Evolutionary conservation across 1,140 invertebrate genomes (phyloP), one percentile per base, ranked within the genome.

Genomic region (Mactra quadrangularis): DNA sequence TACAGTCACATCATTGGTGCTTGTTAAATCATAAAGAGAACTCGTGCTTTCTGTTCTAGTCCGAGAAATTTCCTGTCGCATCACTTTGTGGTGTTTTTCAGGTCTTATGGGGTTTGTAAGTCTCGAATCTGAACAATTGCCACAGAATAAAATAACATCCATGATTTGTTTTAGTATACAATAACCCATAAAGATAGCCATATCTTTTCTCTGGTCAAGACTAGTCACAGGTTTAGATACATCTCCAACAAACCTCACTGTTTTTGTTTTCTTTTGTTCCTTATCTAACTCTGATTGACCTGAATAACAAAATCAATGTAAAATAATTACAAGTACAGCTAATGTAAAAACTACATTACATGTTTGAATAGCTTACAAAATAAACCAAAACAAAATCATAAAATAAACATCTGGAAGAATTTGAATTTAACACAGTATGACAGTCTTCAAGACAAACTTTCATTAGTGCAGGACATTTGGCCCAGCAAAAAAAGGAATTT

Each of bases 131-230:
- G 83, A 55, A 81, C 88, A 85, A 45, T 91, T 85, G 25, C 82
- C 85, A 86, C 89, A 90, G 76, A 89, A 91, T 41, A 85, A 79
- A 27, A 92, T 84, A 11, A 87, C 85, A 66, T 92, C 90, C 90
- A 92, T 91, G 22, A 91, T 82, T 74, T 87, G 87, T 75, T 89
- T 92, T n/a, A 92, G 71, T 38, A 87, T 88, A 89, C 90, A 92
- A 76, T 87, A 92, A 31, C 91, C 89, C 31, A 83, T 86, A 79
- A 86, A 92, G 31, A 91, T 89, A 35, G 89, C 78, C 35, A 91
- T 88, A 75, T 92, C 92, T 53, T 87, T 87, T 35, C 87, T 83
- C 71, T 91, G 88, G 60, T 92, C 90, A 13, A 87, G 78, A 71
- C 87, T 89, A 72, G 90, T 83, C 25, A 33, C 27, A 25, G 47